Evolutionary conservation across 2,797 vertebrate genomes (phyloP), one percentile per base, ranked within the genome.

Genomic region (Carduelis carduelis): DNA sequence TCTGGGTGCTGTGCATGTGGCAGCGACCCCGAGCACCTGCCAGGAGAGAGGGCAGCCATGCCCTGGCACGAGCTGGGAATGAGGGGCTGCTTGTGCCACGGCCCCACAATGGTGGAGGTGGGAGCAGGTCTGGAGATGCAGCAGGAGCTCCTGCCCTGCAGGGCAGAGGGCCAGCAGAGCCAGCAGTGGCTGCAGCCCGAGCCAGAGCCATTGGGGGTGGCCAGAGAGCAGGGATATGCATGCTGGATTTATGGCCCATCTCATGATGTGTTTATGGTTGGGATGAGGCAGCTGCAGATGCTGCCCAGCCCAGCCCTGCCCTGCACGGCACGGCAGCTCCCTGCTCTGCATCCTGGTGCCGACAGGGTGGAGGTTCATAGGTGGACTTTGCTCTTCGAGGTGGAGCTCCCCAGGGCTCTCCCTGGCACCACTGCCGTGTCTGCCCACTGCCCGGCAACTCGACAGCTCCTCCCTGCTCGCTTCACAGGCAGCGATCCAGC

Each of bases 251-350:
- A 93, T 81, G 85, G 76, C 55, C 46, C 0, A 30, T 76, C 85
- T 41, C 34, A 2, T 87, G 91, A 81, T 66, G 56, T 16, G 72
- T 96, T 97, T 95, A 95, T 87, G 87, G 72, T 28, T 32, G 65
- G 46, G 72, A 34, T 2, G 41, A 68, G 30, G 14, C 6, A 8
- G 79, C 18, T 0, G 0, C 14, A 11, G 75, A 30, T 13, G 59
- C 59, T 65, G 91, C 92, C 89, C 61, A 49, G 91, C 92, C 89
- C 61, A 49, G 85, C 85, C 96, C 94, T 69, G 77, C 83, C 77
- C 66, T 7, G 64, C 64, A 2, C 14, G 0, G 16, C 50, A 3
- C 7, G 0, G 34, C 80, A 30, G 27, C 34, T 66, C 64, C 46
- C 56, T n/a, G 68, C 79, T 63, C 64, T 2, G 8, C 83, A 23